These are phyloP conservation scores for Kuschelorhynchus macadamiae DNA, from an alignment of 2,888 invertebrate genomes.

Conservation along the genomic window DNA sequence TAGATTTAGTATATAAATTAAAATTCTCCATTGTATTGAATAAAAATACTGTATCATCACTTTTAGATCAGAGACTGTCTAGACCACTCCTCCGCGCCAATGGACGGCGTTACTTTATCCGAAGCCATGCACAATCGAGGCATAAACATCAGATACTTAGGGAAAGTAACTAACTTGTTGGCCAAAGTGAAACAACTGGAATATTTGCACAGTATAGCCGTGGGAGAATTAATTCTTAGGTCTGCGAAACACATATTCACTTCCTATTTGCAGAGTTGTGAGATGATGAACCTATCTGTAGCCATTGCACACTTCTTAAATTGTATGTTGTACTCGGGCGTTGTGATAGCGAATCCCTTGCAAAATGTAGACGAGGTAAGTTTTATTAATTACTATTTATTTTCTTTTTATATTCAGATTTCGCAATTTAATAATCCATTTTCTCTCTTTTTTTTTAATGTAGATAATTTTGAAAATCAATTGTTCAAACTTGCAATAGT, in stretches of 20 bases:
- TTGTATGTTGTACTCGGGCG: slow-evolving; percentile 89
- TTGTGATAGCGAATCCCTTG: slow-evolving; percentile 77
- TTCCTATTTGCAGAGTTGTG: slow-evolving; percentile 90
- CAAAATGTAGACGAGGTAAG: slow-evolving; percentile 78
- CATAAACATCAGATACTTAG: slow-evolving; percentile 97
- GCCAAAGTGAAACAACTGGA: slow-evolving; percentile 84
- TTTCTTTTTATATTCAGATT: background rate
- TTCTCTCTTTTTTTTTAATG: no score
- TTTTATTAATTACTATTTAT: slow-evolving; percentile 1
- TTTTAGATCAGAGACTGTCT: slow-evolving; percentile 87
- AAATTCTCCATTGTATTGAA: background rate
- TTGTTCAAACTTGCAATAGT: no score
- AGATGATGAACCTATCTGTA: slow-evolving; percentile 90
- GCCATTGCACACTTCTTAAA: slow-evolving; percentile 97
- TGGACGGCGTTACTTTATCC: slow-evolving; percentile 93
- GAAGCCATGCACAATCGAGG: slow-evolving; percentile 96
- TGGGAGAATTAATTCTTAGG: slow-evolving; percentile 90
- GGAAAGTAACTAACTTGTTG: slow-evolving; percentile 88
- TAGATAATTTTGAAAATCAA: no score
- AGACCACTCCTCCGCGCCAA: slow-evolving; percentile 92
- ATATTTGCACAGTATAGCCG: slow-evolving; percentile 91
- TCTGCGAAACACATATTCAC: slow-evolving; percentile 96
- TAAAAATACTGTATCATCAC: background rate
- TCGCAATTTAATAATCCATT: no score
- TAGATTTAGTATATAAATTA: background rate